These are phyloP conservation scores for Tortricodes alternella DNA, from an alignment of 2,888 invertebrate species.

Conservation along the genomic window DNA sequence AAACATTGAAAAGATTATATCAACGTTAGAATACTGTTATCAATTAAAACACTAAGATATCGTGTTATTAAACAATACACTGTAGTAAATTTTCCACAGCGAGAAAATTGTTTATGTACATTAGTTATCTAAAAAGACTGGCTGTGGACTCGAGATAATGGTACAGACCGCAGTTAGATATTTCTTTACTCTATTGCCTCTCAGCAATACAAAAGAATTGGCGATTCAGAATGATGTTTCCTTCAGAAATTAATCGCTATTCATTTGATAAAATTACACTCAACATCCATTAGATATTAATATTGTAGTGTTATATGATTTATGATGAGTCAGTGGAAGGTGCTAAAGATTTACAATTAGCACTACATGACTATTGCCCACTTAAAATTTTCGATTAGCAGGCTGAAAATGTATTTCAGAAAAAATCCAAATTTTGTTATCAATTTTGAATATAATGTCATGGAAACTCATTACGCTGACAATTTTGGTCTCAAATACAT, in stretches of 20 bases:
- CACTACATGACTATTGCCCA: too few relatives aligned
- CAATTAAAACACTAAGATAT: background rate
- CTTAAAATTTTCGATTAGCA: too few relatives aligned
- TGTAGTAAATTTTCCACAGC: constrained; percentile 67
- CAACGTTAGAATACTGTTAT: constrained; percentile 1
- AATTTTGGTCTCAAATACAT: background rate
- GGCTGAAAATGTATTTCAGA: too few relatives aligned
- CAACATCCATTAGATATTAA: too few relatives aligned
- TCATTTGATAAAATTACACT: background rate
- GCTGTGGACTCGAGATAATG: constrained; percentile 30
- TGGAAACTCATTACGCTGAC: background rate
- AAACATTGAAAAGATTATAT: too few relatives aligned
- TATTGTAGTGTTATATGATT: too few relatives aligned
- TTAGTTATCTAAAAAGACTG: constrained; percentile 41
- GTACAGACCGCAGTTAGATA: background rate
- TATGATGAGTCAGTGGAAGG: too few relatives aligned
- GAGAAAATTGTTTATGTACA: constrained; percentile 60
- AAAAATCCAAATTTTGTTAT: too few relatives aligned
- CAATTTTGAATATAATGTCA: too few relatives aligned
- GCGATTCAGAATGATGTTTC: too few relatives aligned
- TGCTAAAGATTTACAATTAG: too few relatives aligned
- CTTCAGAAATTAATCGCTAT: background rate
- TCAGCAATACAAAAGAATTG: too few relatives aligned
- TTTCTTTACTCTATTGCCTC: background rate
- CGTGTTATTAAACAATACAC: constrained; percentile 47